Evolutionary conservation across 2,888 invertebrate species (phyloP).

Genomic region (Polydrusus cervinus): DNA sequence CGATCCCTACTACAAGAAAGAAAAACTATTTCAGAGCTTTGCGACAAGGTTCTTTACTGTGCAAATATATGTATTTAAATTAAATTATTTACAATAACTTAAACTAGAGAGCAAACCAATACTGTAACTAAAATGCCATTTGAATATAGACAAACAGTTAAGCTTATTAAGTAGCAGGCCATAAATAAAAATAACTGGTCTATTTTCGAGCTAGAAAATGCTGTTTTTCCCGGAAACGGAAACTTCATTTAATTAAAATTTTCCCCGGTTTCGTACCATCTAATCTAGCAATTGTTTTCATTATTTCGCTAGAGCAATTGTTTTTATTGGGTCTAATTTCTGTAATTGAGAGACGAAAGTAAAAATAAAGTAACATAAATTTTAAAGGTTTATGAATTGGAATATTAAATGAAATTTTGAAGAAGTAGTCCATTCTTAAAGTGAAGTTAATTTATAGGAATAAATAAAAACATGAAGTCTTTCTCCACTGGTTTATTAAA

Average conservation of each 20-base stretch:
- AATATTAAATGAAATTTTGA: too few relatives aligned
- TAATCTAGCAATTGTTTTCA: slow-evolving; percentile 7
- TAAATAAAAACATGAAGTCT: too few relatives aligned
- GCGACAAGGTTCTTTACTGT: too few relatives aligned
- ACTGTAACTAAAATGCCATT: background rate
- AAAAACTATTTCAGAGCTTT: too few relatives aligned
- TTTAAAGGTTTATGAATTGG: too few relatives aligned
- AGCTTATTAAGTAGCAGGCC: background rate
- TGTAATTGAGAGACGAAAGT: too few relatives aligned
- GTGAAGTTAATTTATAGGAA: too few relatives aligned
- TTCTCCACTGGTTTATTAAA: too few relatives aligned
- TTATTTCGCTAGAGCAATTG: slow-evolving; percentile 5
- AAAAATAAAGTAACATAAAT: background rate
- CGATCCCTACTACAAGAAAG: too few relatives aligned
- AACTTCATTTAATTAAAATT: slow-evolving; percentile 20
- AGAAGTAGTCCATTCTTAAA: too few relatives aligned
- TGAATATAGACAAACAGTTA: background rate
- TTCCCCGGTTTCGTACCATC: background rate
- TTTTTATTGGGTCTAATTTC: slow-evolving; percentile 3
- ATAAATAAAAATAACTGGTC: slow-evolving; percentile 17
- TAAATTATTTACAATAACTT: background rate
- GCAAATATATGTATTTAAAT: too few relatives aligned
- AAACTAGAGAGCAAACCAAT: slow-evolving; percentile 3
- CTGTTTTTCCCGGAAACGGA: slow-evolving; percentile 3
- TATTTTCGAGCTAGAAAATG: background rate